Conservation (phyloP, 2,888 invertebrate species). For the Philhelius pedissequus region DNA sequence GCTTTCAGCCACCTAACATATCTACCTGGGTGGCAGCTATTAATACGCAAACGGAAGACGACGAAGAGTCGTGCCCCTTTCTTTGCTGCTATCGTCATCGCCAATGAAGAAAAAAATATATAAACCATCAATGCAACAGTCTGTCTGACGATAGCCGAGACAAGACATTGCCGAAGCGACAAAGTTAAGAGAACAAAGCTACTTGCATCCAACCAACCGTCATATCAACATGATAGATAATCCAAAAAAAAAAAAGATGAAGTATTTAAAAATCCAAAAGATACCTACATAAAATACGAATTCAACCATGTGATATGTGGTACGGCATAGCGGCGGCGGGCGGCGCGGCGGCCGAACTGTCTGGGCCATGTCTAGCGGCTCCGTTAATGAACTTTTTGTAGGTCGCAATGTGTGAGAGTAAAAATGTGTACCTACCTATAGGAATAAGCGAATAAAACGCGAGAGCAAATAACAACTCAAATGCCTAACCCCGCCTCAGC, state of each 20-base stretch:
- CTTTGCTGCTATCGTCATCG: background rate
- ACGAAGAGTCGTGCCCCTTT: slow-evolving; percentile 60
- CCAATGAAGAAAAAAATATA: background rate
- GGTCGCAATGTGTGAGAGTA: slow-evolving; percentile 75
- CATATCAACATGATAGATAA: background rate
- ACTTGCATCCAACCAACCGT: background rate
- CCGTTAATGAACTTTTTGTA: slow-evolving; percentile 79
- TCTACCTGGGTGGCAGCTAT: slow-evolving; percentile 24
- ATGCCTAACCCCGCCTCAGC: slow-evolving; percentile 14
- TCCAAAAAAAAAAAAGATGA: slow-evolving; percentile 23
- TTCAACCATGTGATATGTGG: slow-evolving; percentile 21
- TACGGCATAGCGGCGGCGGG: background rate
- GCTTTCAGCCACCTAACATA: slow-evolving; percentile 20
- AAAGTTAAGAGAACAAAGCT: slow-evolving; percentile 66
- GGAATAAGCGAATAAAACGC: slow-evolving; percentile 29
- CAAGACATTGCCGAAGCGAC: slow-evolving; percentile 48
- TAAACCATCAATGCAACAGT: slow-evolving; percentile 59
- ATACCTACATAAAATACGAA: slow-evolving; percentile 1
- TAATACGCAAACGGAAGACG: slow-evolving; percentile 37
- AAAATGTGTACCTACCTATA: too few species aligned
- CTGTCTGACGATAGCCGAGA: slow-evolving; percentile 42
- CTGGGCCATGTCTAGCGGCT: slow-evolving; percentile 79
- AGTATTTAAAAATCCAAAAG: slow-evolving; percentile 1
- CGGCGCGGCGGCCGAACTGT: slow-evolving; percentile 71
- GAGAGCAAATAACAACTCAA: slow-evolving; percentile 11